Conservation (phyloP, 2,797 vertebrate genomes). For the Halcyon smyrnensis region DNA sequence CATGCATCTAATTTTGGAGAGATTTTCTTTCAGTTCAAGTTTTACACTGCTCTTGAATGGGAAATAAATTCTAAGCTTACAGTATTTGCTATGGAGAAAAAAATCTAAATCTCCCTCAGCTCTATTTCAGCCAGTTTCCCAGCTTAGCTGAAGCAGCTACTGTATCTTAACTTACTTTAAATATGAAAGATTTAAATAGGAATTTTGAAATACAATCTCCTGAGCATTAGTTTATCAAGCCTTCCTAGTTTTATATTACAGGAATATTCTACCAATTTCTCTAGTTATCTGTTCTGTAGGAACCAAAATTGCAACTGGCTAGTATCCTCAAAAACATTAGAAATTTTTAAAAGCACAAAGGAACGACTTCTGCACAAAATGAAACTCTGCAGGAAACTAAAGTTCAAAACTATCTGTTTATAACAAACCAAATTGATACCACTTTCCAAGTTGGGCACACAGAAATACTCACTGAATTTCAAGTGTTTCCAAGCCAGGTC, state of each 20-base stretch:
- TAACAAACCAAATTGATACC: background rate
- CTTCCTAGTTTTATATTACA: background rate
- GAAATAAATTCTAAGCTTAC: background rate
- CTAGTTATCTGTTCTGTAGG: background rate
- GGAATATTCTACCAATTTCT: background rate
- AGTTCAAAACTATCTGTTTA: background rate
- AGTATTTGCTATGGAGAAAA: background rate
- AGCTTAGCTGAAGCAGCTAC: background rate
- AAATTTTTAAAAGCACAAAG: background rate
- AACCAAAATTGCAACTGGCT: background rate
- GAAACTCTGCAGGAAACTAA: background rate
- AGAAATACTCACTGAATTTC: background rate
- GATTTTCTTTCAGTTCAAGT: background rate
- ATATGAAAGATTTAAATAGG: background rate
- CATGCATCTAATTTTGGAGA: background rate
- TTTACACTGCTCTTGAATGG: background rate
- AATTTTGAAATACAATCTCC: background rate
- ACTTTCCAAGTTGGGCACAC: background rate
- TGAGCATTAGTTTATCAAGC: background rate
- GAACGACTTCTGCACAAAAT: background rate
- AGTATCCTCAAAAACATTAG: background rate
- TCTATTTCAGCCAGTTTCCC: background rate
- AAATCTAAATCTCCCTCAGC: background rate
- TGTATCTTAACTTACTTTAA: background rate
- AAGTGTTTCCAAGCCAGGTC: background rate